Percentiles rank a stretch among this genome's conserved stretches.
These are phyloP conservation scores for Acleris emargana DNA, from an alignment of 2,888 invertebrate genomes.

Conservation along the genomic window DNA sequence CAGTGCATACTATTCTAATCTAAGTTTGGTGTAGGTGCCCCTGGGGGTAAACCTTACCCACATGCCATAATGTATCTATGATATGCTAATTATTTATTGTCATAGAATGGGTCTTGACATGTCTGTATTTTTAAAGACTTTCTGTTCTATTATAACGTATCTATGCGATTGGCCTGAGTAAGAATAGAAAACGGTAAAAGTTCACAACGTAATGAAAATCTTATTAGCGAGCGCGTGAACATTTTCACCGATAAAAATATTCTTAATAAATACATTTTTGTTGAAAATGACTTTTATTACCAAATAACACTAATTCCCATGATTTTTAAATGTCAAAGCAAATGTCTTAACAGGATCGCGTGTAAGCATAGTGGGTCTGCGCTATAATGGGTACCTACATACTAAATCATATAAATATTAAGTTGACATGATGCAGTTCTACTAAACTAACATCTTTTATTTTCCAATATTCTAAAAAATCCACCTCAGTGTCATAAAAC, in stretches of 20 bases:
- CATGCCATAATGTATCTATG: constrained; percentile 26
- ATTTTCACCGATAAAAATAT: constrained; percentile 64
- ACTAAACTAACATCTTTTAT: no score
- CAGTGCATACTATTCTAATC: constrained; percentile 41
- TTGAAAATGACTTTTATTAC: constrained; percentile 49
- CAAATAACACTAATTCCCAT: constrained; percentile 7
- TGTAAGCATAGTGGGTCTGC: no score
- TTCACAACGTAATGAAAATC: constrained; percentile 5
- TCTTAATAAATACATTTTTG: constrained; percentile 65
- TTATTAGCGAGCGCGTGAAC: constrained; percentile 15
- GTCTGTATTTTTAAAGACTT: constrained; percentile 17
- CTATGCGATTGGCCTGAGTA: constrained; percentile 15
- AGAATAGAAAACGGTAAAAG: constrained; percentile 14
- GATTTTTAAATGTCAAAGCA: no score
- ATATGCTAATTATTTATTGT: constrained; percentile 29
- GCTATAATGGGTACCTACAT: no score
- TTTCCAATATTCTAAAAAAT: not conserved
- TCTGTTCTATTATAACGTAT: not conserved
- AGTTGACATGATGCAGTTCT: no score
- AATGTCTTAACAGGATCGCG: no score
- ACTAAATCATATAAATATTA: no score
- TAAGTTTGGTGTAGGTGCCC: constrained; percentile 27
- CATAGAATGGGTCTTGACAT: constrained; percentile 15
- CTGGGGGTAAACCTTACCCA: constrained; percentile 24
- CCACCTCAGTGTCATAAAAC: no score